phyloP scores from a whole-genome alignment of 1,140 invertebrate genomes.

The Hormaphis cornu region DNA sequence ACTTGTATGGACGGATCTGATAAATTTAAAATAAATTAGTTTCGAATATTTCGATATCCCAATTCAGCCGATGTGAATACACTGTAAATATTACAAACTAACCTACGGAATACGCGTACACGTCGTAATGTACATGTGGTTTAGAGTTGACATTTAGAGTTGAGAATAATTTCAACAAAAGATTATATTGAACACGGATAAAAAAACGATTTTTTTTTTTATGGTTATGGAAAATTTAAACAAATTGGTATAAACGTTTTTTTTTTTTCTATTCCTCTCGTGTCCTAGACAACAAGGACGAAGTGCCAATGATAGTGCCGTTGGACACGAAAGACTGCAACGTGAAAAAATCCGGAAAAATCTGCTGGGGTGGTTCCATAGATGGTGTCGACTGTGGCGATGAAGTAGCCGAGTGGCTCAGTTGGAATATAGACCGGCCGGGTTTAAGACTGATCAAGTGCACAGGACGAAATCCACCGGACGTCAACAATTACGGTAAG shows the following conservation, averaged over 20 bases:
- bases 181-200: too few species aligned
- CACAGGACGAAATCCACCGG: slow-evolving; percentile 41
- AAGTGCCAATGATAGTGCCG: neutral
- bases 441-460: slow-evolving; percentile 63
- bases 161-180: neutral
- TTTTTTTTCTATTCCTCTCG: too few species aligned
- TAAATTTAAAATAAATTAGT: too few species aligned
- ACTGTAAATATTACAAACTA: too few species aligned
- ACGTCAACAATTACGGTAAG: slow-evolving; percentile 35
- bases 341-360: slow-evolving; percentile 52
- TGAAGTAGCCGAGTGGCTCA: slow-evolving; percentile 66
- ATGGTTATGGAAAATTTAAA: too few species aligned
- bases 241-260: too few species aligned
- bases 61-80: too few species aligned
- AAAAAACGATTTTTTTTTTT: neutral
- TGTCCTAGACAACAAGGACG: neutral
- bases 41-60: too few species aligned
- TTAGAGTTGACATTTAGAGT: neutral
- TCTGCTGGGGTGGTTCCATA: slow-evolving; percentile 76
- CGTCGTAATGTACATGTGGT: too few species aligned
- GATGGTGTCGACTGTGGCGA: slow-evolving; percentile 74
- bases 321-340: neutral
- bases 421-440: slow-evolving; percentile 51
- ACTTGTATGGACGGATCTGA: too few species aligned
- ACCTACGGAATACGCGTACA: too few species aligned